Conservation (phyloP, 2,113 vertebrate genomes). For the Herpetotheres cachinnans region DNA sequence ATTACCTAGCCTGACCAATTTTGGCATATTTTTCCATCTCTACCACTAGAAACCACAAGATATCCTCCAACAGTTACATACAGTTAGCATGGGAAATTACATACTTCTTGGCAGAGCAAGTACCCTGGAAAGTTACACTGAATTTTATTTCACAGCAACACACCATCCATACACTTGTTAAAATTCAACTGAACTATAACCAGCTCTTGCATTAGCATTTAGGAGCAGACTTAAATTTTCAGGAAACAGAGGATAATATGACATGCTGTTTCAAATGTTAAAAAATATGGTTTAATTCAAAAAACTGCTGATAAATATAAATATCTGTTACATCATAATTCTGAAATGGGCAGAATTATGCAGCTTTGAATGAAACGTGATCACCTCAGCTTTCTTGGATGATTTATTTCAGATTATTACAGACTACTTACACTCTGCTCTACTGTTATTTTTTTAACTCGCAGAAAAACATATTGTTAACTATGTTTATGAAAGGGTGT, state of each 20-base stretch:
- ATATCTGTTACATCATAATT: background rate
- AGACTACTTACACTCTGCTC: background rate
- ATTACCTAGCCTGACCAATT: background rate
- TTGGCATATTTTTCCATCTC: background rate
- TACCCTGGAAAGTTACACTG: constrained; percentile 61
- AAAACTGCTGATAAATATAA: constrained; percentile 14
- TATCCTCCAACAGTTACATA: background rate
- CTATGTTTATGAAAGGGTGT: background rate
- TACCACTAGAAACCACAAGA: constrained; percentile 33
- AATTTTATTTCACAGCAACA: constrained; percentile 39
- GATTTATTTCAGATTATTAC: constrained; percentile 24
- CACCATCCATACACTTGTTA: constrained; percentile 65
- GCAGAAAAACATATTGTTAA: background rate
- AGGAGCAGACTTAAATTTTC: constrained; percentile 38
- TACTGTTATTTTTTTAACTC: background rate
- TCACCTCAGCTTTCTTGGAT: constrained; percentile 32
- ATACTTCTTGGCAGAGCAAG: constrained; percentile 61
- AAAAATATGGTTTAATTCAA: constrained; percentile 3
- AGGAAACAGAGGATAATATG: background rate
- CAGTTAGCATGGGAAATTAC: constrained; percentile 59
- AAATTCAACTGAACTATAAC: constrained; percentile 67
- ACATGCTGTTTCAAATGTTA: background rate
- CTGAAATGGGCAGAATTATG: constrained; percentile 30
- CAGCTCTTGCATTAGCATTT: constrained; percentile 62
- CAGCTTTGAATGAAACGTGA: constrained; percentile 46